These are phyloP conservation scores for Liodrosophila aerea DNA, from an alignment of 2,888 invertebrate genomes.

Conservation along the genomic window DNA sequence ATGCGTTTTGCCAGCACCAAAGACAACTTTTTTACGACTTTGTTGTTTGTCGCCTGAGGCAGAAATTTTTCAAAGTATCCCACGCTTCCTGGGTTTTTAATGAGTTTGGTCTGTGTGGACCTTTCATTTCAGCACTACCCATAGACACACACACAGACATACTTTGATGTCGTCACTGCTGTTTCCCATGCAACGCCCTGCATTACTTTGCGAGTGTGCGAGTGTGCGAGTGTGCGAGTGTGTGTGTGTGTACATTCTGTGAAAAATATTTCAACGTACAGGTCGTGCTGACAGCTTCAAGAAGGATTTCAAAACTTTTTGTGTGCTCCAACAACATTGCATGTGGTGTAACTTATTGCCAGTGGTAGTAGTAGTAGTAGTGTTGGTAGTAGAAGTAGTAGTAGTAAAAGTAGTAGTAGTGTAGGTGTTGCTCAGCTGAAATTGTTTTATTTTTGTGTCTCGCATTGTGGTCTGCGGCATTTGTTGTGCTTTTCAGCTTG, in stretches of 20 bases:
- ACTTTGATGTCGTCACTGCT: slow-evolving; percentile 62
- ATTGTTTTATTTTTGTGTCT: slow-evolving; percentile 34
- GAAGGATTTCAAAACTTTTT: slow-evolving; percentile 61
- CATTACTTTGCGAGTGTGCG: slow-evolving; percentile 23
- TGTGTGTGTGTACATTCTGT: slow-evolving; percentile 46
- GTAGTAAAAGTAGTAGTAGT: slow-evolving; percentile 22
- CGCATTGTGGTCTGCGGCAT: neutral
- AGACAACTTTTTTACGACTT: slow-evolving; percentile 52
- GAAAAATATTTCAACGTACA: slow-evolving; percentile 59
- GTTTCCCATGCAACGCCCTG: slow-evolving; percentile 27
- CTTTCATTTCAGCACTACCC: slow-evolving; percentile 44
- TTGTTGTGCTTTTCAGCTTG: slow-evolving; percentile 13
- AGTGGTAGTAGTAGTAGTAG: too few species aligned
- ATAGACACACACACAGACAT: neutral
- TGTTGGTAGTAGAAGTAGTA: too few species aligned
- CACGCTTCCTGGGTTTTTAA: slow-evolving; percentile 67
- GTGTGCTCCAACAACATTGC: slow-evolving; percentile 19
- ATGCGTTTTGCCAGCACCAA: slow-evolving; percentile 64
- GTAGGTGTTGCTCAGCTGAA: slow-evolving; percentile 20
- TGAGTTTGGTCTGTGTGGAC: slow-evolving; percentile 63
- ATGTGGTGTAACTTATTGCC: slow-evolving; percentile 48
- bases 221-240: slow-evolving; percentile 25
- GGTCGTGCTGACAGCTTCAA: slow-evolving; percentile 59
- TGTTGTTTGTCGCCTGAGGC: slow-evolving; percentile 60
- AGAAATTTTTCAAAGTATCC: slow-evolving; percentile 69